Base-by-base conservation (phyloP, 2,888 invertebrate species). In the Lymantria monacha region DNA sequence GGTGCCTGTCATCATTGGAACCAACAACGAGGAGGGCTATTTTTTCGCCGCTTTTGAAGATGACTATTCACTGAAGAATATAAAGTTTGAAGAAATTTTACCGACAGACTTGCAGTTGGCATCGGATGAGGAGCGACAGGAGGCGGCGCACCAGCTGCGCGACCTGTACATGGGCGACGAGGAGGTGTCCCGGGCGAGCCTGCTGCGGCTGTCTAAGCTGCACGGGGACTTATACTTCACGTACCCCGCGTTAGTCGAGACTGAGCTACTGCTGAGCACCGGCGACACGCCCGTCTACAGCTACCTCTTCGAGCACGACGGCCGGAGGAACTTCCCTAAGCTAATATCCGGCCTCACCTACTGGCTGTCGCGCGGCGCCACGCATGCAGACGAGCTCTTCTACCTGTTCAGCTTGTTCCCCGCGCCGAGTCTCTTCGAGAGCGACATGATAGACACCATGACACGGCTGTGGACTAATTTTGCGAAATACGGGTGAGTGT, bases 101-200 rank as follows among this genome's bases (percentile, higher is more conserved):
- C 50, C 50, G 1, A 22, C 3, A 7, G 41, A 55, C 42, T 36
- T 59, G 8, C 9, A 51, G 7, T 51, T 59, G 7, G 38, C 49
- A 11, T 45, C 44, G 30, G 48, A 9, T 36, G 38, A 13, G 15
- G 54, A 51, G 12, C 47, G 48, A 7, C 44, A 33, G 11, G 44
- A 44, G 31, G 43, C 55, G 1, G 63, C 48, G n/a, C 46, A 59
- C 57, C 48, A 70, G 56, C 30, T 82, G 54, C 55, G 46, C 66
- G 66, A 75, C 72, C 3, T 85, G 22, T 88, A 85, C 0, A 57
- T 89, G 15, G 61, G 58, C 59, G 83, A 66, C 74, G 48, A 56
- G 14, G 79, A 13, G 66, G 74, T 49, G 68, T 82, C 30, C 71
- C 79, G 53, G 75, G 79, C 48, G 37, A 70, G 7, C 59, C 15